Conservation (phyloP, 2,113 vertebrate genomes). For the Cinclus cinclus region DNA sequence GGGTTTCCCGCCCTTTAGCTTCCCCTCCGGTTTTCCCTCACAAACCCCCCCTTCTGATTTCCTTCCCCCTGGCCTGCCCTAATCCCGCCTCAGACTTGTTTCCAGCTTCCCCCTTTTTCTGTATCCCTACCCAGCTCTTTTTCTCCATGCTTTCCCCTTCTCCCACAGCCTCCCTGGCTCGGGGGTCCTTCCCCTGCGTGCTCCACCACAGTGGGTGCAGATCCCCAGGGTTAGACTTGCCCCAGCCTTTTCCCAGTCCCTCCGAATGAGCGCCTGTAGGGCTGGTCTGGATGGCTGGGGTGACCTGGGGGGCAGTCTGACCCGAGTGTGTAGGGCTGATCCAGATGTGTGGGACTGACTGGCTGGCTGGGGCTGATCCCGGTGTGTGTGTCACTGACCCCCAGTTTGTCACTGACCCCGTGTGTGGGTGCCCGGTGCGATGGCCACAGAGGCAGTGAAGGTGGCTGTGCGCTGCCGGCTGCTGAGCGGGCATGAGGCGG, state of each 20-base stretch:
- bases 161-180: background rate
- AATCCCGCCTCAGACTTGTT: background rate
- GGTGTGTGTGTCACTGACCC: background rate
- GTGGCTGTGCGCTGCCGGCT: conserved; percentile 84
- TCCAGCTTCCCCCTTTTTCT: background rate
- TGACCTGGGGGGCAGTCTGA: background rate
- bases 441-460: conserved; percentile 73
- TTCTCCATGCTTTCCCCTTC: background rate
- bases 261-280: accelerated
- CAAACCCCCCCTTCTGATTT: too few relatives aligned
- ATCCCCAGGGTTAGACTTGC: background rate
- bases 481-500: conserved; percentile 78
- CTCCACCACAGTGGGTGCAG: background rate
- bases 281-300: background rate
- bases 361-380: background rate
- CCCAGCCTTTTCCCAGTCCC: background rate
- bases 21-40: too few relatives aligned
- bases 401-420: too few relatives aligned
- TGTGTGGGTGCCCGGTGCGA: too few relatives aligned
- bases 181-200: background rate
- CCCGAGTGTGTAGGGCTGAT: background rate
- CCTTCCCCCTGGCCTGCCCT: accelerated
- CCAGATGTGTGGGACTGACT: accelerated
- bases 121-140: background rate
- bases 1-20: background rate